Conservation (phyloP, 2,888 invertebrate genomes). For the Harpalus rubripes region DNA sequence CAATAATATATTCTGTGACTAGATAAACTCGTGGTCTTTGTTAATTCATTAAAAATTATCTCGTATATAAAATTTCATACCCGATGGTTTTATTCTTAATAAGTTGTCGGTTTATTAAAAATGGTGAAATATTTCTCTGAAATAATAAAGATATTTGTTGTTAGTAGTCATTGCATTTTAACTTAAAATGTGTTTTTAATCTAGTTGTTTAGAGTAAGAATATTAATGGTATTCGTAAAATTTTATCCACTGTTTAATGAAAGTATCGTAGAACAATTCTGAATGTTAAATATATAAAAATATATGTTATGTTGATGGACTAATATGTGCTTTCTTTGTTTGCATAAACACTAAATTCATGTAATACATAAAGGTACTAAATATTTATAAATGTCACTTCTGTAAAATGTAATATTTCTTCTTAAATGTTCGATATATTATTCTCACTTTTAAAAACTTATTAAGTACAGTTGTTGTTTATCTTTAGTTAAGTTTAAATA, state of each 20-base stretch:
- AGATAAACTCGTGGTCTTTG: conserved; percentile 53
- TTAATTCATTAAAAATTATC: conserved; percentile 50
- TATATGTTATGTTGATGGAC: background rate
- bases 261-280: conserved; percentile 11
- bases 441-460: conserved; percentile 8
- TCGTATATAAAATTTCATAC: conserved; percentile 9
- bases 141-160: background rate
- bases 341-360: too few relatives aligned
- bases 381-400: conserved; percentile 29
- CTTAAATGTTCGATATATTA: background rate
- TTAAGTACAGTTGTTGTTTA: conserved; percentile 1
- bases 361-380: conserved; percentile 22
- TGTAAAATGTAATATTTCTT: background rate
- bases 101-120: background rate
- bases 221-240: conserved; percentile 48
- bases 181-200: conserved; percentile 46
- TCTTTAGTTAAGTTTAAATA: conserved; percentile 4
- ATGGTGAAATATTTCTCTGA: conserved; percentile 1
- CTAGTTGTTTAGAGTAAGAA: conserved; percentile 37
- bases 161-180: conserved; percentile 27
- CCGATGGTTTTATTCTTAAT: background rate
- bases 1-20: conserved; percentile 64
- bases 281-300: conserved; percentile 9
- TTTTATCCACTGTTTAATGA: conserved; percentile 33
- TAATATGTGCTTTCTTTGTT: background rate